These are phyloP conservation scores for Bacillus rossius DNA, from an alignment of 1,140 invertebrate genomes.

Conservation along the genomic window DNA sequence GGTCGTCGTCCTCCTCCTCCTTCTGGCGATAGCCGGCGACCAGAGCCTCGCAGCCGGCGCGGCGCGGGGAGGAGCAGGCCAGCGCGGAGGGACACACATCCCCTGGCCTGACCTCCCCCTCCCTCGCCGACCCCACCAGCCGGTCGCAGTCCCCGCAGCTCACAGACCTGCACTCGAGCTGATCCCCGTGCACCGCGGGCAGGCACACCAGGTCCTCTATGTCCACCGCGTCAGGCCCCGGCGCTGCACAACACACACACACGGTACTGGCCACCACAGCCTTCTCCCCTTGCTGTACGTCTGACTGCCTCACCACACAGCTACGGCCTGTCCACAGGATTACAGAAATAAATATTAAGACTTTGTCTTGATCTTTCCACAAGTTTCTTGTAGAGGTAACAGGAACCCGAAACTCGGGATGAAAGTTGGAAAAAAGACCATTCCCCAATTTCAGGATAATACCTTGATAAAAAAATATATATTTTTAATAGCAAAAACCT, in stretches of 20 bases:
- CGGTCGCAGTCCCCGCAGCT: slow-evolving; percentile 12
- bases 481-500: too few relatives aligned
- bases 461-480: too few relatives aligned
- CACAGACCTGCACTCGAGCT: slow-evolving; percentile 8
- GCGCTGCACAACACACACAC: background rate
- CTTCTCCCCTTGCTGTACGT: too few relatives aligned
- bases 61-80: slow-evolving; percentile 42
- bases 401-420: too few relatives aligned
- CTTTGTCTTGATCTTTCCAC: background rate
- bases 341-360: background rate
- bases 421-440: too few relatives aligned
- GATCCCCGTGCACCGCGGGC: slow-evolving; percentile 7
- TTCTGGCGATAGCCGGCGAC: slow-evolving; percentile 50
- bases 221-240: slow-evolving; percentile 47
- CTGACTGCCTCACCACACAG: too few relatives aligned
- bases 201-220: slow-evolving; percentile 62
- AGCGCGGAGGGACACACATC: slow-evolving; percentile 44
- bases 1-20: slow-evolving; percentile 47
- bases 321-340: background rate
- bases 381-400: slow-evolving; percentile 4
- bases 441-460: too few relatives aligned
- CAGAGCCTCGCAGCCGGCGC: slow-evolving; percentile 46
- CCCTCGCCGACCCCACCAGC: slow-evolving; percentile 23
- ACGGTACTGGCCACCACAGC: background rate
- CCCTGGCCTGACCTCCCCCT: slow-evolving; percentile 30